These are phyloP conservation scores for Lordiphosa collinella DNA, from an alignment of 1,140 invertebrate genomes.

Conservation along the genomic window DNA sequence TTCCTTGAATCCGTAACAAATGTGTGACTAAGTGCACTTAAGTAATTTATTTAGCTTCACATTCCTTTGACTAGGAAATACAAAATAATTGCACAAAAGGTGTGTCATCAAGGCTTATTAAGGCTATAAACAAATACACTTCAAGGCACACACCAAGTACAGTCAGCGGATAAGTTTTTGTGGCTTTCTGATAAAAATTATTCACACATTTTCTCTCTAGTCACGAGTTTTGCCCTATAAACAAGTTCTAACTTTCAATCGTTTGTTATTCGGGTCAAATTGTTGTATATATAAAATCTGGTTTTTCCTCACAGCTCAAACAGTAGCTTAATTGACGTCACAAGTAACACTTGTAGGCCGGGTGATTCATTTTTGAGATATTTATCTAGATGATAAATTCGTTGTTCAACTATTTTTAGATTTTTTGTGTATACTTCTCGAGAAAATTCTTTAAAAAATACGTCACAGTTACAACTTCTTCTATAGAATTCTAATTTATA, in stretches of 20 bases:
- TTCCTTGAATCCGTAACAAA: slow-evolving; percentile 5
- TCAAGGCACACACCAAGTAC: slow-evolving; percentile 52
- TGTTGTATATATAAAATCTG: not conserved
- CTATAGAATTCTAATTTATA: not conserved
- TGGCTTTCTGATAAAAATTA: slow-evolving; percentile 9
- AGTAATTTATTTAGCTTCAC: not conserved
- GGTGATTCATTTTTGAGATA: slow-evolving; percentile 19
- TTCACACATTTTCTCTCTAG: slow-evolving; percentile 42
- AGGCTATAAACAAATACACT: slow-evolving; percentile 8
- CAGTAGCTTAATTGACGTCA: slow-evolving; percentile 24
- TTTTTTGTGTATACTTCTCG: not conserved
- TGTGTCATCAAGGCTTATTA: slow-evolving; percentile 64
- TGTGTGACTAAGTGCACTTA: not conserved
- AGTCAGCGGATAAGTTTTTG: slow-evolving; percentile 13
- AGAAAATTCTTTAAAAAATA: not conserved
- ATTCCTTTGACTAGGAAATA: slow-evolving; percentile 3
- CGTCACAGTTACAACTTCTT: slow-evolving; percentile 3
- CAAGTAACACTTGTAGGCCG: not conserved
- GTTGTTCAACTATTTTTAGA: not conserved
- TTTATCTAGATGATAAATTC: slow-evolving; percentile 6
- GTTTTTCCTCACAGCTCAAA: slow-evolving; percentile 7
- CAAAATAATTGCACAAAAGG: slow-evolving; percentile 25
- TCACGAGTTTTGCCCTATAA: slow-evolving; percentile 28
- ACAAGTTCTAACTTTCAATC: not conserved
- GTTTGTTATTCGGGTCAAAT: not conserved